phyloP scores from a whole-genome alignment of 1,140 invertebrate genomes.

The Procambarus virginalis region DNA sequence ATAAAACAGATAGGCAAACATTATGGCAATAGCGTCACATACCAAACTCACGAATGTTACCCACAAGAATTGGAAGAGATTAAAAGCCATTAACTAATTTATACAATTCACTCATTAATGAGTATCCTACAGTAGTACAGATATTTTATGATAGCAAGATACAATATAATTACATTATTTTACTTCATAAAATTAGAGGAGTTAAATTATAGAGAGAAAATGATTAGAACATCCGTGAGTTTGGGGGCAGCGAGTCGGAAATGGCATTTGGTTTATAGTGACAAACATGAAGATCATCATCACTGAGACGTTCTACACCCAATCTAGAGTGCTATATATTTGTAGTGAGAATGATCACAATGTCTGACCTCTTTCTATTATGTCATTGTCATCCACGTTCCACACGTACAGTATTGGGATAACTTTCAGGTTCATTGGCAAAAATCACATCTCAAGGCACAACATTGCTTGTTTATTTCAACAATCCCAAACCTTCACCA shows the following conservation, averaged over 20 bases:
- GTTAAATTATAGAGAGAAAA: neutral
- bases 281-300: neutral
- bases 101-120: neutral
- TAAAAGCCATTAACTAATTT: neutral
- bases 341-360: too few relatives aligned
- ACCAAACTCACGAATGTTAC: conserved; percentile 48
- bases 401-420: neutral
- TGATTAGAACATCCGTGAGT: conserved; percentile 33
- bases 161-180: neutral
- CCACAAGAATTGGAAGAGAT: neutral
- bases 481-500: neutral
- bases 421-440: neutral
- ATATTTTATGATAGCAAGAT: neutral
- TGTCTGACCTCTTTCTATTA: neutral
- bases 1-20: conserved; percentile 61
- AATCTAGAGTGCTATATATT: too few relatives aligned
- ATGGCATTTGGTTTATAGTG: conserved; percentile 15
- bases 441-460: neutral
- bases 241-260: conserved; percentile 27
- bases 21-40: conserved; percentile 64
- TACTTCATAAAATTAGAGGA: neutral
- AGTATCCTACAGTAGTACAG: neutral
- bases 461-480: neutral
- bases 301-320: neutral
- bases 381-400: neutral